These are phyloP conservation scores for Dinomys branickii DNA, from an alignment of 2,113 vertebrate genomes.

Conservation along the genomic window DNA sequence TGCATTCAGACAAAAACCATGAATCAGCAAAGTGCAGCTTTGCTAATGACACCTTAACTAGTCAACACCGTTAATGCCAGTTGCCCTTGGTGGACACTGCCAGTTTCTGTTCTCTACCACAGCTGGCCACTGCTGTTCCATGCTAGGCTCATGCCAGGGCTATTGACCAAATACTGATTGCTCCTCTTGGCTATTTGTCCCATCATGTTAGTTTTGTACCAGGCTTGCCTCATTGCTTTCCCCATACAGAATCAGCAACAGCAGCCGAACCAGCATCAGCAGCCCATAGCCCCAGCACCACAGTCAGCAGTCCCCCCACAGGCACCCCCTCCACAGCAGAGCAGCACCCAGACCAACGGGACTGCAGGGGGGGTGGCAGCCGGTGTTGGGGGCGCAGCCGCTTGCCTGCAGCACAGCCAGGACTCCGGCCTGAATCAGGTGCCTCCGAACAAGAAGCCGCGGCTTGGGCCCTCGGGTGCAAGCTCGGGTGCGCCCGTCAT, in stretches of 20 bases:
- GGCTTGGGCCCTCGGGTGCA: slow-evolving; percentile 93
- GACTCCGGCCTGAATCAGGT: slow-evolving; percentile 93
- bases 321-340: slow-evolving; percentile 92
- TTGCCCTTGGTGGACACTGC: background rate
- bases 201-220: background rate
- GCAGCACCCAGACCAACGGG: slow-evolving; percentile 94
- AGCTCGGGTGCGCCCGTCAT: slow-evolving; percentile 94
- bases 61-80: background rate
- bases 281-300: slow-evolving; percentile 88
- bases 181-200: too few relatives aligned
- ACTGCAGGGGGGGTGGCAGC: slow-evolving; percentile 84
- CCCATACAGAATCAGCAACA: slow-evolving; percentile 92
- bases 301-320: slow-evolving; percentile 86
- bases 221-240: background rate
- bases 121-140: background rate
- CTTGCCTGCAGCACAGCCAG: slow-evolving; percentile 92
- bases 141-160: too few relatives aligned
- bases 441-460: slow-evolving; percentile 96
- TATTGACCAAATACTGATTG: too few relatives aligned
- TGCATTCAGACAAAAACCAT: background rate
- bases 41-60: background rate
- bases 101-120: background rate
- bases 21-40: background rate
- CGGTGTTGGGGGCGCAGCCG: slow-evolving; percentile 69
- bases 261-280: slow-evolving; percentile 95